A percentile compares a stretch with the other conserved stretches of the same genome.
Evolutionary conservation across 2,113 vertebrate species (phyloP).

Genomic region (Probosciger aterrimus): DNA sequence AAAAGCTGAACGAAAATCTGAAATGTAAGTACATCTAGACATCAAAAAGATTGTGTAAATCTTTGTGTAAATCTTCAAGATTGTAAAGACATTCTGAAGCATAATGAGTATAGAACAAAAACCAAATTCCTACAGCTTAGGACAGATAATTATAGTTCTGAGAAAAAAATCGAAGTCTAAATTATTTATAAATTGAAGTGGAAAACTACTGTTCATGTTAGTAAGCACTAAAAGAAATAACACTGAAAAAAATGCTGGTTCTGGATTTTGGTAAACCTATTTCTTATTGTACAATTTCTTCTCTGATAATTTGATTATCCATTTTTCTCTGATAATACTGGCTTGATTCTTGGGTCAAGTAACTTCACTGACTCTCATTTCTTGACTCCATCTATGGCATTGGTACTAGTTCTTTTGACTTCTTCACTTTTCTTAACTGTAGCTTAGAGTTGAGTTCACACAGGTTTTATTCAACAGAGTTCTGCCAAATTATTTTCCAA

Average conservation of each 20-base stretch:
- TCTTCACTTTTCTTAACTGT: not conserved
- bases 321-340: not conserved
- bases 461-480: not conserved
- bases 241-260: not conserved
- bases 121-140: not conserved
- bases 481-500: not conserved
- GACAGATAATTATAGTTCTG: not conserved
- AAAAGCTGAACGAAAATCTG: not conserved
- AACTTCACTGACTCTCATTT: not conserved
- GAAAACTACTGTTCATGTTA: not conserved
- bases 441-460: not conserved
- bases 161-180: not conserved
- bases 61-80: no score
- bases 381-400: fast-evolving
- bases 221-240: not conserved
- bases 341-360: not conserved
- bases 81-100: not conserved
- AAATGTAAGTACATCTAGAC: not conserved
- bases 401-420: not conserved
- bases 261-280: not conserved
- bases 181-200: not conserved
- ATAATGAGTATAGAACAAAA: not conserved
- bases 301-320: not conserved
- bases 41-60: not conserved
- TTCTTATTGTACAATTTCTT: not conserved